phyloP scores from a whole-genome alignment of 2,888 invertebrate genomes.

The Pasiphila rectangulata region DNA sequence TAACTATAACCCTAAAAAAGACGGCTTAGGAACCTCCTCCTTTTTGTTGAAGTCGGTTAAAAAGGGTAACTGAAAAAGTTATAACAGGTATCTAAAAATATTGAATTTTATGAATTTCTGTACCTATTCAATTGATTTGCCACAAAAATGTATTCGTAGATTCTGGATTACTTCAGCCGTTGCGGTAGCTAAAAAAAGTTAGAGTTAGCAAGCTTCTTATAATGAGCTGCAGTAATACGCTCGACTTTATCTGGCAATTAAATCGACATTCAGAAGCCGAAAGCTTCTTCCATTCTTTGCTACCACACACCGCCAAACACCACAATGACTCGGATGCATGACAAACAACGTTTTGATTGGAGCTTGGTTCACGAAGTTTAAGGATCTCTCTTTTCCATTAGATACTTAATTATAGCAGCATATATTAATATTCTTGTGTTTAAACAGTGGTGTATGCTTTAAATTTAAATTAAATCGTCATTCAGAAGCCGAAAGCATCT shows the following conservation, averaged over 20 bases:
- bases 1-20: no score
- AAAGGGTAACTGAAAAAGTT: no score
- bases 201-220: conserved; percentile 9
- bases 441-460: no score
- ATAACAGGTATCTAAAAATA: no score
- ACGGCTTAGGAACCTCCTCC: no score
- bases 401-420: no score
- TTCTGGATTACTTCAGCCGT: no score
- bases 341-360: conserved; percentile 80
- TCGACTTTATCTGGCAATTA: conserved; percentile 77
- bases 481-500: conserved; percentile 75
- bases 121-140: no score
- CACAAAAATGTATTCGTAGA: no score
- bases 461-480: conserved; percentile 81
- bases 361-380: conserved; percentile 35
- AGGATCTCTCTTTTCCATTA: conserved; percentile 36
- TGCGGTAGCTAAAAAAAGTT: no score
- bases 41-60: no score
- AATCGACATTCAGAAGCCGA: conserved; percentile 79
- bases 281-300: conserved; percentile 71
- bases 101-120: neutral
- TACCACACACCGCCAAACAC: conserved; percentile 60
- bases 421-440: no score
- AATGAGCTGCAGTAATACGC: conserved; percentile 34
- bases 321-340: conserved; percentile 76